Conservation (phyloP, 2,888 invertebrate genomes). For the Parelbella ahira region DNA sequence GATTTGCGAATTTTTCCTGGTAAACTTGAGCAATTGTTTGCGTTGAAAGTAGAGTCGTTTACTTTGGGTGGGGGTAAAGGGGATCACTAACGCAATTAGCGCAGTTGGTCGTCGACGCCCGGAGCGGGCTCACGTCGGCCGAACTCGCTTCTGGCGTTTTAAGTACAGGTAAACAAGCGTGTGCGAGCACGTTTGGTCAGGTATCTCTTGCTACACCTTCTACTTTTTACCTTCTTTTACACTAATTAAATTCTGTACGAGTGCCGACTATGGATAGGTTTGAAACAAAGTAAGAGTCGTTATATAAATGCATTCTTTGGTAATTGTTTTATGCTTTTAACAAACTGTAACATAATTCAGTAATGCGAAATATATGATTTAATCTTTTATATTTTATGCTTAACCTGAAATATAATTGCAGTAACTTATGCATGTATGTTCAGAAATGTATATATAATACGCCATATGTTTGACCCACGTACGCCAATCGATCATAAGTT, state of each 20-base stretch:
- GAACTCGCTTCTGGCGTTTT: constrained; percentile 29
- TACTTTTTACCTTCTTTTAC: constrained; percentile 17
- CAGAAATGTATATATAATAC: too few species aligned
- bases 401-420: too few species aligned
- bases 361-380: too few species aligned
- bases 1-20: constrained; percentile 72
- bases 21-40: constrained; percentile 73
- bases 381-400: too few species aligned
- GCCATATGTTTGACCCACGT: too few species aligned
- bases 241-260: constrained; percentile 20
- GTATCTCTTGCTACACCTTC: constrained; percentile 12
- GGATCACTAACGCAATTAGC: constrained; percentile 71
- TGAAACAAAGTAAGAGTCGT: constrained; percentile 7
- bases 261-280: constrained; percentile 8
- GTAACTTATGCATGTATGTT: too few species aligned
- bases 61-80: constrained; percentile 45
- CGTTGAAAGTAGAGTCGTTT: constrained; percentile 73
- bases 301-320: constrained; percentile 7
- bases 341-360: neutral
- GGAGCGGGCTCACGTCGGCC: constrained; percentile 44
- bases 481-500: constrained; percentile 7
- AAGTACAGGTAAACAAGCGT: constrained; percentile 26
- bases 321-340: constrained; percentile 18
- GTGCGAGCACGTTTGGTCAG: constrained; percentile 17
- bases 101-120: constrained; percentile 49